Evolutionary conservation across 2,888 invertebrate species (phyloP).

Genomic region (Acanthopleura granulata): DNA sequence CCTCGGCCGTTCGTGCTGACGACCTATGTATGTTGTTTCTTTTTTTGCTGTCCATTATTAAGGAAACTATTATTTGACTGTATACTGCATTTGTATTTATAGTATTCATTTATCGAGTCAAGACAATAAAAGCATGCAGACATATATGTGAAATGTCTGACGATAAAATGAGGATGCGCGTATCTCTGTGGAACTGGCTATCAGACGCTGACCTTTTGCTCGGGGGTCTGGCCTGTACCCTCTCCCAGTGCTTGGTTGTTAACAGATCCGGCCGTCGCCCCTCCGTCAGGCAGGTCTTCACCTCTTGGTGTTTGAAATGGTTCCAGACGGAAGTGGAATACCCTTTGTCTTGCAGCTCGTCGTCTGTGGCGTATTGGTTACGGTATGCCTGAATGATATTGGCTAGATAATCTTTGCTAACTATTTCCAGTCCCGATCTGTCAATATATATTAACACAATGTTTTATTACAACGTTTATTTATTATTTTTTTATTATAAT

Average conservation of each 20-base stretch:
- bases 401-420: slow-evolving; percentile 41
- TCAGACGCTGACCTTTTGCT: slow-evolving; percentile 35
- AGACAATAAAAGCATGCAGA: no score
- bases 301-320: slow-evolving; percentile 45
- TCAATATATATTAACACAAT: no score
- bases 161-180: no score
- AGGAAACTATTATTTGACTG: no score
- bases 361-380: slow-evolving; percentile 43
- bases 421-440: slow-evolving; percentile 51
- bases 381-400: slow-evolving; percentile 37
- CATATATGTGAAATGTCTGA: neutral
- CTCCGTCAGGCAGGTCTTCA: slow-evolving; percentile 44
- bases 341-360: slow-evolving; percentile 44
- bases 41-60: no score
- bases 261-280: slow-evolving; percentile 44
- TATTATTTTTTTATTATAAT: no score
- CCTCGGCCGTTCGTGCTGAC: no score
- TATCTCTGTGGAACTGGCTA: no score
- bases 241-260: slow-evolving; percentile 27
- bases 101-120: no score
- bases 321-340: slow-evolving; percentile 50
- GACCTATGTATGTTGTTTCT: no score
- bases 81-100: no score
- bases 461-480: no score
- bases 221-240: slow-evolving; percentile 40